Base-by-base conservation (phyloP, 1,140 invertebrate genomes). In the Procambarus virginalis region DNA sequence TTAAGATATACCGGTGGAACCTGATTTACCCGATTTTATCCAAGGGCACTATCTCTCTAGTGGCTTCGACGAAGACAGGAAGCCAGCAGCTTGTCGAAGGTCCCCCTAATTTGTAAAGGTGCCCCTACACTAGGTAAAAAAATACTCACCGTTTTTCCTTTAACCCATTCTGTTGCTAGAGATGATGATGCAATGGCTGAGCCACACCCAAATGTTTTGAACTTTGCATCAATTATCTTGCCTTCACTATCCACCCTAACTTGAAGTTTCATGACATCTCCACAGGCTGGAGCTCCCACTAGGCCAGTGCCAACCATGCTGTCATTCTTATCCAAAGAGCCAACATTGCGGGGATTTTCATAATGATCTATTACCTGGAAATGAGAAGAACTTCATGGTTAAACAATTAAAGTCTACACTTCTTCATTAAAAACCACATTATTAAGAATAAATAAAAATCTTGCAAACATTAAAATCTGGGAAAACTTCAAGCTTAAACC, bases 241-340 rank as follows among this genome's bases (percentile, higher is more conserved):
- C 99, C 99, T 95, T 98, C 95, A 22, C 98, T 97, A 94, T 99
- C 98, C 84, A 99, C 95, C 94, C 96, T 97, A 90, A 99, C 98
- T 94, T 99, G 99, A 58, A 99, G 94, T 94, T 99, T 99, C 99
- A 99, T 99, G 1, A 99, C 99, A 96, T 99, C 99, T 64, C 99
- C 99, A 94, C 99, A 99, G 70, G 99, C 99, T 55, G 99, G 99
- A 22, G 99, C 99, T 75, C 99, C 99, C 48, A 99, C 99, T 20
- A 99, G 95, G 0, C 99, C 99, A 49, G 99, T 99, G 5, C 99
- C 99, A 76, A 99, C 98, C 92, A 95, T 97, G 78, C 96, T 95
- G 92, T 99, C 98, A 94, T 98, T 97, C 94, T 99, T 99, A 93
- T 99, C 98, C 86, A 99, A 93, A 0, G 98, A 98, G 0, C 99